Conservation (phyloP, 2,113 vertebrate species). For the Halichoeres trimaculatus region DNA sequence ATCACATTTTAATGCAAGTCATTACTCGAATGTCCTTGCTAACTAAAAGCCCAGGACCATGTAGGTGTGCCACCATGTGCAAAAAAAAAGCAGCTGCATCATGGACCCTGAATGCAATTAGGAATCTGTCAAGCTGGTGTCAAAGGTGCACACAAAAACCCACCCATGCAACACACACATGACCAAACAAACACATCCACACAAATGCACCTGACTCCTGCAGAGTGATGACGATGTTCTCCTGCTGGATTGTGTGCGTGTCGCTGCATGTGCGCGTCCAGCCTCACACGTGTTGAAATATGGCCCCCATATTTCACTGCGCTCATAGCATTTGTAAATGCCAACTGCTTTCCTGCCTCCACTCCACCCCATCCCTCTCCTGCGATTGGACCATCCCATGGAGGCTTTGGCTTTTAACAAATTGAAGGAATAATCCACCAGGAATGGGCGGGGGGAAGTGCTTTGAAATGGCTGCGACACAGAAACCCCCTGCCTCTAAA, state of each 20-base stretch:
- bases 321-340: constrained; percentile 77
- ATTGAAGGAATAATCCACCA: constrained; percentile 76
- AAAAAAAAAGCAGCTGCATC: constrained; percentile 44
- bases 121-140: constrained; percentile 71
- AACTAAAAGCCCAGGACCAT: background rate
- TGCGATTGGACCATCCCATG: constrained; percentile 63
- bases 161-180: background rate
- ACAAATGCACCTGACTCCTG: constrained; percentile 45
- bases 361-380: constrained; percentile 40
- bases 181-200: constrained; percentile 42
- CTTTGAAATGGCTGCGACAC: constrained; percentile 32
- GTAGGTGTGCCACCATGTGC: constrained; percentile 19
- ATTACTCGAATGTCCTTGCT: constrained; percentile 9
- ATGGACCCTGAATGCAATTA: constrained; percentile 74
- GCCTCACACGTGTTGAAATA: constrained; percentile 69
- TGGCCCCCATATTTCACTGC: constrained; percentile 73
- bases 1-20: constrained; percentile 40
- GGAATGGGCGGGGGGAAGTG: constrained; percentile 7
- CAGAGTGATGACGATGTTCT: constrained; percentile 46
- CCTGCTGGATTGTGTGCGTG: constrained; percentile 18
- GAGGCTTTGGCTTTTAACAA: constrained; percentile 79
- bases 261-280: background rate
- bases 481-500: constrained; percentile 43
- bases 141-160: constrained; percentile 62
- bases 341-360: constrained; percentile 58